These are phyloP conservation scores for Ptychoptera albimana DNA, from an alignment of 2,888 invertebrate species.

Conservation along the genomic window DNA sequence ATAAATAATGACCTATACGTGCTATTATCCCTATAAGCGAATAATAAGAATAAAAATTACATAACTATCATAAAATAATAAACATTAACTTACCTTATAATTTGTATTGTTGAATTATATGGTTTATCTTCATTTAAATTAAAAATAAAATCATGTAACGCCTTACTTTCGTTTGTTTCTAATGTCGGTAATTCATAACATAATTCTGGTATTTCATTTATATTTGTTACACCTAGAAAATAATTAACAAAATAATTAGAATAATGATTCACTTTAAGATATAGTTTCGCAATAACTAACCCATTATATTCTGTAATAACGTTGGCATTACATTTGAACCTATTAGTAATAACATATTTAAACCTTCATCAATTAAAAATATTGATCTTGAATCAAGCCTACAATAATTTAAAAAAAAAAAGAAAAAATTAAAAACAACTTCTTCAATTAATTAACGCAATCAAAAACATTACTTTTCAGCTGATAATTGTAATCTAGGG, in stretches of 20 bases:
- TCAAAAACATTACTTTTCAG: slow-evolving; percentile 41
- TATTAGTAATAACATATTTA: slow-evolving; percentile 65
- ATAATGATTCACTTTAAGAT: no score
- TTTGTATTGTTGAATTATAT: slow-evolving; percentile 55
- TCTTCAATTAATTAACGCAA: background rate
- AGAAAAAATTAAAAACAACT: slow-evolving; percentile 3
- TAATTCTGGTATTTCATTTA: slow-evolving; percentile 59
- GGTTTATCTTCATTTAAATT: slow-evolving; percentile 77
- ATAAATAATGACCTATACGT: slow-evolving; percentile 65
- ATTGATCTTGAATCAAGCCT: slow-evolving; percentile 72
- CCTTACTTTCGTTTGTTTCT: slow-evolving; percentile 55
- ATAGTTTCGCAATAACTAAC: slow-evolving; percentile 13
- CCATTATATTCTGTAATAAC: slow-evolving; percentile 59
- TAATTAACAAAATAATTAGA: background rate
- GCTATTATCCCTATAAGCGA: slow-evolving; percentile 84
- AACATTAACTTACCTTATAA: slow-evolving; percentile 50
- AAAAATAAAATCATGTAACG: slow-evolving; percentile 63
- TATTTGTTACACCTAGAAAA: slow-evolving; percentile 47
- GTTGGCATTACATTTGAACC: slow-evolving; percentile 60
- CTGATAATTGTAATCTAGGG: slow-evolving; percentile 59
- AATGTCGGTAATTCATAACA: slow-evolving; percentile 62
- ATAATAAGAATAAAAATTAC: slow-evolving; percentile 8
- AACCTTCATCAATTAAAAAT: slow-evolving; percentile 81
- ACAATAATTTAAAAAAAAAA: slow-evolving; percentile 26
- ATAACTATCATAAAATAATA: slow-evolving; percentile 2